Percentiles rank a stretch among this genome's conserved stretches.
Evolutionary conservation across 2,797 vertebrate species (phyloP).

Genomic region (Siniperca undulata): DNA sequence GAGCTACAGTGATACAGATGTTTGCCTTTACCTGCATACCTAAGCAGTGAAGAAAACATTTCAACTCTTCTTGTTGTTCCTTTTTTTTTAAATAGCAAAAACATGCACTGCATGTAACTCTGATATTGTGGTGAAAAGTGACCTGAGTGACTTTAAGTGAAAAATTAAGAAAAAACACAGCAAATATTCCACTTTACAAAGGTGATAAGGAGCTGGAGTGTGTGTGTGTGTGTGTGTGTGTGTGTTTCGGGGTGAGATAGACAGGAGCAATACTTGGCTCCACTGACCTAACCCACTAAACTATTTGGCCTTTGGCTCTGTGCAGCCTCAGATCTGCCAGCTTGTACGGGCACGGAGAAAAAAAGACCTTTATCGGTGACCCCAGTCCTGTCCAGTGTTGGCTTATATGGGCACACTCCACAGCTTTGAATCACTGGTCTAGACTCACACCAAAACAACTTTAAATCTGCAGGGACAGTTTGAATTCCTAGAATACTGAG

Average conservation of each 20-base stretch:
- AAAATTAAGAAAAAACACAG: conserved; percentile 42
- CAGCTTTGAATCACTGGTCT: conserved; percentile 23
- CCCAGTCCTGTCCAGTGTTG: conserved; percentile 34
- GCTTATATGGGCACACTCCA: conserved; percentile 57
- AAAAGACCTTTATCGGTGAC: conserved; percentile 61
- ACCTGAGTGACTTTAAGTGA: conserved; percentile 41
- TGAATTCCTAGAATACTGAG: conserved; percentile 11
- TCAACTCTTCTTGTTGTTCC: not conserved
- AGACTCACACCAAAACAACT: conserved; percentile 40
- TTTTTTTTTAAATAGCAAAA: conserved; percentile 16
- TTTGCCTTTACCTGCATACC: conserved; percentile 1
- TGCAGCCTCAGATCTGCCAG: conserved; percentile 47
- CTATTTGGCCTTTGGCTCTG: conserved; percentile 61
- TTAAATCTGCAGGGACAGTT: conserved; percentile 12
- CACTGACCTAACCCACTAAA: conserved; percentile 43
- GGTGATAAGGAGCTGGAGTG: conserved; percentile 39
- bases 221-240: conserved; percentile 36
- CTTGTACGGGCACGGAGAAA: conserved; percentile 25
- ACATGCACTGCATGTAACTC: conserved; percentile 1
- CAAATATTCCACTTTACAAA: conserved; percentile 64
- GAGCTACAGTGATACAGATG: not conserved
- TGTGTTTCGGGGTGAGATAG: conserved; percentile 1
- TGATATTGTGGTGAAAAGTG: conserved; percentile 29
- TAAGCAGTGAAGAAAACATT: not conserved
- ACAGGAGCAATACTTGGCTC: conserved; percentile 53